Evolutionary conservation across 2,888 invertebrate genomes (phyloP).

Genomic region (Fragum fragum): DNA sequence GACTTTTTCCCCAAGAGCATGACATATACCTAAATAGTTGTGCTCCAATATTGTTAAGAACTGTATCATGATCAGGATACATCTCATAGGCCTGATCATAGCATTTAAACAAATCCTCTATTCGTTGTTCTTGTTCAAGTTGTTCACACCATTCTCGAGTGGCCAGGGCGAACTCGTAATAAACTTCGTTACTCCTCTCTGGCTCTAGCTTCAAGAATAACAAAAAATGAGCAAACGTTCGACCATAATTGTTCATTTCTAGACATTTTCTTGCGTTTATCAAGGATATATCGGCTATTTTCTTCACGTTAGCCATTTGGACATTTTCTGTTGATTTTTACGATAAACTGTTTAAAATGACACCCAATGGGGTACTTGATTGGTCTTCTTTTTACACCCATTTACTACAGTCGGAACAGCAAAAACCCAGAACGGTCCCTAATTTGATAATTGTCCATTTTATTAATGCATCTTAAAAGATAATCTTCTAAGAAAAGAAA

Average conservation of each 20-base stretch:
- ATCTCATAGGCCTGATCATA: conserved; percentile 85
- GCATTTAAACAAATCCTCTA: conserved; percentile 78
- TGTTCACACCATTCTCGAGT: conserved; percentile 78
- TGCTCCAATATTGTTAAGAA: conserved; percentile 88
- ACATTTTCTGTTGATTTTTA: conserved; percentile 36
- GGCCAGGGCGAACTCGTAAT: conserved; percentile 74
- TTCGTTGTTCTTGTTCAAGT: conserved; percentile 68
- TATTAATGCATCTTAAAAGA: too few species aligned
- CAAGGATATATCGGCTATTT: conserved; percentile 67
- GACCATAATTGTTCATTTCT: conserved; percentile 72
- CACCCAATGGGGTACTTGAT: neutral
- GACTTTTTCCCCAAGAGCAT: too few species aligned
- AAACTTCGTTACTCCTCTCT: conserved; percentile 62
- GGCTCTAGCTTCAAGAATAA: conserved; percentile 77
- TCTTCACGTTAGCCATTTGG: conserved; percentile 36
- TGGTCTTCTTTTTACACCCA: too few species aligned
- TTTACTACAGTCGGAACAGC: too few species aligned
- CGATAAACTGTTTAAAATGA: neutral
- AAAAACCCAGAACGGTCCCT: too few species aligned
- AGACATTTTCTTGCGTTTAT: conserved; percentile 70
- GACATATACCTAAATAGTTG: conserved; percentile 88
- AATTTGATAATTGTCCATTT: too few species aligned
- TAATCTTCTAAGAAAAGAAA: too few species aligned
- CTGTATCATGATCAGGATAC: conserved; percentile 88
- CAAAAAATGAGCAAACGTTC: conserved; percentile 81